phyloP scores from a whole-genome alignment of 2,797 vertebrate species.

The Danio jaintianensis region DNA sequence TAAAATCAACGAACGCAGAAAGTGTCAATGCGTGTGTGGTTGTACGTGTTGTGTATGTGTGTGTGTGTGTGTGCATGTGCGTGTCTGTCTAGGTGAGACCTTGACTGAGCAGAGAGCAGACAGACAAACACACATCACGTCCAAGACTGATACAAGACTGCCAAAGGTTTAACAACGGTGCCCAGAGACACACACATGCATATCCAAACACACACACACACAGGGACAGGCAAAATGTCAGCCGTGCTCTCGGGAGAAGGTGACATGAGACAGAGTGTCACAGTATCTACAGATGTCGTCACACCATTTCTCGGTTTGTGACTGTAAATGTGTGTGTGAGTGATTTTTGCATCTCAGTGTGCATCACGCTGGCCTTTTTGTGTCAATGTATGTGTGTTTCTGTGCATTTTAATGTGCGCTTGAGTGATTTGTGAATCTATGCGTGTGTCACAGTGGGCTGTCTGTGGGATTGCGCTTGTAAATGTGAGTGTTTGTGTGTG shows the following conservation, averaged over 20 bases:
- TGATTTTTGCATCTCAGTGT: not conserved
- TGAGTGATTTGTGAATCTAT: not conserved
- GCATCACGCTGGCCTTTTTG: not conserved
- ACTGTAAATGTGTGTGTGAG: slow-evolving; percentile 10
- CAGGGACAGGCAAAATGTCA: slow-evolving; percentile 39
- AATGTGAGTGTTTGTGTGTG: not conserved
- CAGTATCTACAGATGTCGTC: slow-evolving; percentile 16
- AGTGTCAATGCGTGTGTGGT: not conserved
- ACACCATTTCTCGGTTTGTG: slow-evolving; percentile 1
- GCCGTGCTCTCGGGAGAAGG: slow-evolving; percentile 19
- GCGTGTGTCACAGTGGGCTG: not conserved
- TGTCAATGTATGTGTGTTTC: not conserved
- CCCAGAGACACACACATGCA: slow-evolving; percentile 5
- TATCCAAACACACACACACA: not conserved
- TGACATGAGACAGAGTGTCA: slow-evolving; percentile 36
- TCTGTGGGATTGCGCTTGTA: not conserved
- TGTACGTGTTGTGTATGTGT: slow-evolving; percentile 1
- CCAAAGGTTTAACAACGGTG: slow-evolving; percentile 32
- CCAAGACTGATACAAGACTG: slow-evolving; percentile 24
- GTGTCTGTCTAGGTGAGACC: slow-evolving; percentile 7
- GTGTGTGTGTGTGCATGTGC: slow-evolving; percentile 15
- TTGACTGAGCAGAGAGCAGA: slow-evolving; percentile 25
- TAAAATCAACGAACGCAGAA: not conserved
- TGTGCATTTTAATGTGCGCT: slow-evolving; percentile 24
- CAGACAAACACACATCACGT: slow-evolving; percentile 30